Evolutionary conservation across 2,888 invertebrate genomes (phyloP), one percentile per base, ranked within the genome.

Genomic region (Camptogramma bilineatum): DNA sequence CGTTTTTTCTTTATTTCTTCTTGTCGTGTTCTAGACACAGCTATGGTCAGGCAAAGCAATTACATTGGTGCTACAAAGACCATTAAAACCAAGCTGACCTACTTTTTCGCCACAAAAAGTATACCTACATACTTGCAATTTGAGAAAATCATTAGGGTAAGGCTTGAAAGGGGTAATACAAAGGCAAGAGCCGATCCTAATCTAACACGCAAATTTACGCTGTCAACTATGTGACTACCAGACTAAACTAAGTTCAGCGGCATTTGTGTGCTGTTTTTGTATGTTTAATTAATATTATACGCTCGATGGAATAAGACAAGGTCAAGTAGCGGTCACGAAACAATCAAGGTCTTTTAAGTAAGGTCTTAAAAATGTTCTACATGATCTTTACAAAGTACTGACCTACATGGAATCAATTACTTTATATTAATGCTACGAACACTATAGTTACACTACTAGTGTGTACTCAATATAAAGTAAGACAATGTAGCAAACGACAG

Each of bases 181-280:
- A 68, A 65, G 60, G 56, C 57, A 72, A 59, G 66, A 65, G 68
- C 68, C 76, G 75, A 76, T 78, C 73, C 55, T 72, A 66, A 83
- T 83, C 81, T 69, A 62, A 68, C 90, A 90, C 90, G 90, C 88
- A 81, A 90, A 82, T 77, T n/a, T 76, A 61, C 79, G 13, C 74
- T 78, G 85, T 87, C n/a, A 86, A 84, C 78, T 81, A 42, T 50
- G 70, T 75, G 75, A n/a, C 64, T 65, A 57, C 66, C 44, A 69
- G 70, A 73, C 60, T 54, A 67, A 54, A 70, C 66, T 64, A 52
- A 53, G 51, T 21, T 52, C 16, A 42, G 9, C n/a, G 42, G 28
- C 24, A n/a, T 58, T 52, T 55, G 62, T 18, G 17, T 31, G 59
- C 34, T 39, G 51, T 47, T 52, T 53, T 59, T 55, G 31, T 44